These are phyloP conservation scores for Lota lota DNA, from an alignment of 2,113 vertebrate species.

Conservation along the genomic window DNA sequence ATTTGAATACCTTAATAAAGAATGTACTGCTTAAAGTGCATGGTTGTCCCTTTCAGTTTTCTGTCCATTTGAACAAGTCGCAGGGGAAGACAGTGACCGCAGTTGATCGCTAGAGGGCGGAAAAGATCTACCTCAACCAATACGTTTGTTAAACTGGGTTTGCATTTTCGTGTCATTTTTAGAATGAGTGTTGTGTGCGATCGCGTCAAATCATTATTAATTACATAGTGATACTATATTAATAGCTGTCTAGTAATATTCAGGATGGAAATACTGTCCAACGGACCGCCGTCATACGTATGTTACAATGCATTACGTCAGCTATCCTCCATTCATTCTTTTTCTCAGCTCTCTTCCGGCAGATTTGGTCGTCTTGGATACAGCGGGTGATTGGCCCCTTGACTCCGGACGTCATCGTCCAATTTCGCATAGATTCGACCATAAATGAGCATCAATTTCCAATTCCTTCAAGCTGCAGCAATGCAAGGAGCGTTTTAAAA, in stretches of 20 bases:
- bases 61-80: not conserved
- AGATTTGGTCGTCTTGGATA: slow-evolving; percentile 56
- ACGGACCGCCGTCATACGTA: not conserved
- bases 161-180: too few relatives aligned
- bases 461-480: slow-evolving; percentile 23
- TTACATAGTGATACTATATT: too few relatives aligned
- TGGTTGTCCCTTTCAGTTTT: not conserved
- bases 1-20: too few relatives aligned
- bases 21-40: too few relatives aligned
- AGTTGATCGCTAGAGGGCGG: not conserved
- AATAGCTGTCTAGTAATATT: too few relatives aligned
- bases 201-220: too few relatives aligned
- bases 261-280: not conserved
- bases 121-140: not conserved
- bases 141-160: too few relatives aligned
- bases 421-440: slow-evolving; percentile 41
- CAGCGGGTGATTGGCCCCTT: slow-evolving; percentile 57
- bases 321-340: not conserved
- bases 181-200: too few relatives aligned
- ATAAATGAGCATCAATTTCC: slow-evolving; percentile 36
- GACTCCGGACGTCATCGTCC: slow-evolving; percentile 38
- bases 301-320: slow-evolving; percentile 30
- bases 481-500: not conserved
- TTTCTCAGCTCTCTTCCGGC: not conserved
- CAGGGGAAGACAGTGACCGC: not conserved